phyloP scores from a whole-genome alignment of 2,113 vertebrate species.

The Ellobius talpinus region DNA sequence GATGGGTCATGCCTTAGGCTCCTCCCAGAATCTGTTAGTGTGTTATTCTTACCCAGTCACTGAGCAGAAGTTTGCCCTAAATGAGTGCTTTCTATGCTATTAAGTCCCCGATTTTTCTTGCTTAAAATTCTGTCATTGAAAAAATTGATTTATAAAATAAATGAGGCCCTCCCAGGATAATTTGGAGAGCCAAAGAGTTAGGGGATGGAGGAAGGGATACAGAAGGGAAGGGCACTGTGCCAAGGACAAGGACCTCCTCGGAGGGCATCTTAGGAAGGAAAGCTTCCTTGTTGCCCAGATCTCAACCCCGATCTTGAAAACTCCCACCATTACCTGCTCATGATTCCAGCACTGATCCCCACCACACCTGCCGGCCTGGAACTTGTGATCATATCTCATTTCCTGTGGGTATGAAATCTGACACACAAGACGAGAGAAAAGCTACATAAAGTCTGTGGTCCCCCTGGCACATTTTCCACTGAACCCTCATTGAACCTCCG shows the following conservation, averaged over 20 bases:
- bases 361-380: too few relatives aligned
- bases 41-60: background rate
- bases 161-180: background rate
- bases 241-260: background rate
- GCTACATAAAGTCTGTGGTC: background rate
- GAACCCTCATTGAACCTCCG: background rate
- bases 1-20: too few relatives aligned
- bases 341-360: too few relatives aligned
- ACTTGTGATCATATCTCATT: too few relatives aligned
- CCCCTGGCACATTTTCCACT: background rate
- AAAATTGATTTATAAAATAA: conserved; percentile 16
- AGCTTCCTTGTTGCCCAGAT: background rate
- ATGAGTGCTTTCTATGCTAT: background rate
- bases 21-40: background rate
- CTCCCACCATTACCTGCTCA: too few relatives aligned
- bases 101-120: background rate
- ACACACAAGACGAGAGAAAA: background rate
- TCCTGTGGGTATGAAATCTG: too few relatives aligned
- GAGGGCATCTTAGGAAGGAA: background rate
- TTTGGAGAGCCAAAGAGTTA: background rate
- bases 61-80: background rate
- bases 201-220: background rate
- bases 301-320: background rate
- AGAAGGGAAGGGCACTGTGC: background rate
- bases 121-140: background rate